phyloP scores from a whole-genome alignment of 1,140 invertebrate species.

The Formica exsecta region DNA sequence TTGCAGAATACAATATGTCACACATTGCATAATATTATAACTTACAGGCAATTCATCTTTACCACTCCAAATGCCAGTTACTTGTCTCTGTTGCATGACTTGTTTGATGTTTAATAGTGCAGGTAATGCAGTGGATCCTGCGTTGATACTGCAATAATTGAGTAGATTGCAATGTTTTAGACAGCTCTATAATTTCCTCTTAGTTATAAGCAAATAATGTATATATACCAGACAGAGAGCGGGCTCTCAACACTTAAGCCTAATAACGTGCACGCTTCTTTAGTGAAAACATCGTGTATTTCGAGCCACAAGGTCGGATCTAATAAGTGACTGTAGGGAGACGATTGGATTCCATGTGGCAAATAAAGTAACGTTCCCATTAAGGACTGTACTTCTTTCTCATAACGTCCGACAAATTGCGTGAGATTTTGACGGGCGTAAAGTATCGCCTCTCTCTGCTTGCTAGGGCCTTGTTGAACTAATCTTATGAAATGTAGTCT shows the following conservation, averaged over 20 bases:
- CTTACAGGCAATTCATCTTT: conserved; percentile 98
- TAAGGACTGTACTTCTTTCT: conserved; percentile 95
- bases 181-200: neutral
- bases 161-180: conserved; percentile 47
- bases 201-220: neutral
- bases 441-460: conserved; percentile 92
- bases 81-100: conserved; percentile 98
- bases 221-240: conserved; percentile 89
- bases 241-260: conserved; percentile 96
- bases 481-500: conserved; percentile 91
- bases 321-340: conserved; percentile 93
- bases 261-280: conserved; percentile 96
- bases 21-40: conserved; percentile 53
- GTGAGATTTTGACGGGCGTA: conserved; percentile 95
- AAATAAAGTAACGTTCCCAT: conserved; percentile 96
- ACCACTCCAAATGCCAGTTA: conserved; percentile 96
- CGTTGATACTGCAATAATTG: conserved; percentile 91
- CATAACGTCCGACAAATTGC: conserved; percentile 93
- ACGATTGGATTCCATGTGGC: conserved; percentile 92
- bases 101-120: conserved; percentile 97
- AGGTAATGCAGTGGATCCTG: conserved; percentile 96
- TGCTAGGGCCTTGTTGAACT: conserved; percentile 89
- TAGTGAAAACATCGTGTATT: conserved; percentile 94
- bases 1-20: too few relatives aligned
- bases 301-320: conserved; percentile 93